A percentile compares a stretch with the other conserved stretches of the same genome.
phyloP scores from a whole-genome alignment of 2,797 vertebrate genomes.

The Babyrousa celebensis region DNA sequence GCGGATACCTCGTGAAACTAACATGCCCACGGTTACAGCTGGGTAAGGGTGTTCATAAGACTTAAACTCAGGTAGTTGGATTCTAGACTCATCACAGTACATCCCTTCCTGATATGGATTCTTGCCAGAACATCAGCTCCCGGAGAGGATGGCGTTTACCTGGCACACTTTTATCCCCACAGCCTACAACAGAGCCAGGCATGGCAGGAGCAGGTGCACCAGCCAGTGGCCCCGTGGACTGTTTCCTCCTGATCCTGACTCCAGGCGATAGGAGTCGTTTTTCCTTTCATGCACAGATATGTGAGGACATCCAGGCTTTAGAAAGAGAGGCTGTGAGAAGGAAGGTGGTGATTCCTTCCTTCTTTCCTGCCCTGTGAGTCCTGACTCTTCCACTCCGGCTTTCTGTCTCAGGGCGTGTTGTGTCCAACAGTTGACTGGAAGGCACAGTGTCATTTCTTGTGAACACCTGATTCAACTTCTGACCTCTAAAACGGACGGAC shows the following conservation, averaged over 20 bases:
- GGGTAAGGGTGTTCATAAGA: not conserved
- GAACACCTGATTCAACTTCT: not conserved
- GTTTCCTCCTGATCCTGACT: not conserved
- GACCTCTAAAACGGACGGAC: not conserved
- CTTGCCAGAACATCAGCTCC: not conserved
- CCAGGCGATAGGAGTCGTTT: not conserved
- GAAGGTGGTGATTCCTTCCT: not conserved
- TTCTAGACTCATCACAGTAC: not conserved
- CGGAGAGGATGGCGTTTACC: not conserved
- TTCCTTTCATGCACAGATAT: not conserved
- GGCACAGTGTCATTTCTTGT: not conserved
- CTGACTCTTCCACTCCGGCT: not conserved
- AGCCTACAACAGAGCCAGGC: not conserved
- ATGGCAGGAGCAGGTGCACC: not conserved
- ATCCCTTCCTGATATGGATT: not conserved
- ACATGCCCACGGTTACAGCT: not conserved
- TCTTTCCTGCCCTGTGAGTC: too few relatives aligned
- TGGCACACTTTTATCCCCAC: not conserved
- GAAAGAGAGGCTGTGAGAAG: not conserved
- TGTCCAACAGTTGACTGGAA: not conserved
- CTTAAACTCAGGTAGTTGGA: not conserved
- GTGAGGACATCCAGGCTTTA: not conserved
- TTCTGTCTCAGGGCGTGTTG: not conserved
- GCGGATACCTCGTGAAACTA: not conserved
- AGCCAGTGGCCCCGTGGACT: accelerated